Conservation (phyloP, 2,113 vertebrate genomes). For the Tichodroma muraria region DNA sequence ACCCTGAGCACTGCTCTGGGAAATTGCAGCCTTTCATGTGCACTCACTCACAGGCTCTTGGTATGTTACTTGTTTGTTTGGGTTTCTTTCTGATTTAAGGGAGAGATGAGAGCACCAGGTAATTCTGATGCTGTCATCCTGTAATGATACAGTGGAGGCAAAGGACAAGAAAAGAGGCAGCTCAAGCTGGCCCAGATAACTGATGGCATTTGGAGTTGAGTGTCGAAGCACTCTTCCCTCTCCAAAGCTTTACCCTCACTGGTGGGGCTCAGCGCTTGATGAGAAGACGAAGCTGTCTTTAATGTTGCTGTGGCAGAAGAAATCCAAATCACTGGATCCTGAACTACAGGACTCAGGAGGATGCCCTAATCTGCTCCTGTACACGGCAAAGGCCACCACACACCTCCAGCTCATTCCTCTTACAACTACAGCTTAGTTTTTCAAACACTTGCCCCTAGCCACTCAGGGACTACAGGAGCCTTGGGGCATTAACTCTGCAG, state of each 20-base stretch:
- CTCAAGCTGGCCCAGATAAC: not conserved
- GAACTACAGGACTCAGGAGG: not conserved
- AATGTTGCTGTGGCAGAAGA: not conserved
- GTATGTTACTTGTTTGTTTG: not conserved
- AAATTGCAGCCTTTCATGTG: not conserved
- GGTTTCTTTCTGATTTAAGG: not conserved
- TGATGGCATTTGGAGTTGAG: not conserved
- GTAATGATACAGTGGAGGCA: not conserved
- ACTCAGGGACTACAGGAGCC: not conserved
- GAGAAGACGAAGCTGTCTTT: not conserved
- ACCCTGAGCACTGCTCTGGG: not conserved
- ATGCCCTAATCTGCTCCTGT: not conserved
- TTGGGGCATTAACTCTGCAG: not conserved
- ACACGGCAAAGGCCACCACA: not conserved
- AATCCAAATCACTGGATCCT: not conserved
- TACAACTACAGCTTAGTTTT: not conserved
- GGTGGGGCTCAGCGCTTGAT: not conserved
- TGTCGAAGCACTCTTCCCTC: not conserved
- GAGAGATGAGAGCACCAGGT: not conserved
- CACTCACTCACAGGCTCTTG: not conserved
- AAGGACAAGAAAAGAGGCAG: not conserved
- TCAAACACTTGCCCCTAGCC: not conserved
- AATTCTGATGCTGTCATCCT: not conserved
- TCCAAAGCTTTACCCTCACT: not conserved
- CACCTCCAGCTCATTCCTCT: not conserved